Conservation (phyloP, 1,140 invertebrate genomes). For the Diabrotica virgifera region DNA sequence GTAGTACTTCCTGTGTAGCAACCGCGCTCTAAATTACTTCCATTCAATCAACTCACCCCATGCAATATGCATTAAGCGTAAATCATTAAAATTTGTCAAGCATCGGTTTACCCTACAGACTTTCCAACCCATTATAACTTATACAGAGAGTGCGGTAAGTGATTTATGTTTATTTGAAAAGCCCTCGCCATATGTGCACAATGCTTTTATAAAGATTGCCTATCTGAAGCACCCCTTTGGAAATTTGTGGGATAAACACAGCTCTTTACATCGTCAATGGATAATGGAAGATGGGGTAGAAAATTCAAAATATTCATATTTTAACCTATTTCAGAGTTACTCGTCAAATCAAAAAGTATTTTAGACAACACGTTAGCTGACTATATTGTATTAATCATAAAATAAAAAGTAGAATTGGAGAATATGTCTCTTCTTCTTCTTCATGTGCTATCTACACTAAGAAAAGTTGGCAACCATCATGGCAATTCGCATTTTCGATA, state of each 20-base stretch:
- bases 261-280: too few species aligned
- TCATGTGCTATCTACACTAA: too few species aligned
- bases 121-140: neutral
- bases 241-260: neutral
- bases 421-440: too few species aligned
- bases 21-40: neutral
- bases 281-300: too few species aligned
- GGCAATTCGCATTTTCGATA: too few species aligned
- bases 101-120: neutral
- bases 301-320: too few species aligned
- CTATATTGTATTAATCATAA: too few species aligned
- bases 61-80: neutral
- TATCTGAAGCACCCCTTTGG: neutral
- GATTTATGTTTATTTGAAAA: constrained; percentile 3
- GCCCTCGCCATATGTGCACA: neutral
- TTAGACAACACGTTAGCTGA: too few species aligned
- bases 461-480: too few species aligned
- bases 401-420: too few species aligned
- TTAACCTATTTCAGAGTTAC: too few species aligned
- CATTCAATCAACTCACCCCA: constrained; percentile 2
- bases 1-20: neutral
- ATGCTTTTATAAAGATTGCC: neutral
- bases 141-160: neutral
- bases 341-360: too few species aligned
- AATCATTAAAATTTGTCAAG: neutral